phyloP scores from a whole-genome alignment of 2,888 invertebrate species.

The Phyto melanocephala region DNA sequence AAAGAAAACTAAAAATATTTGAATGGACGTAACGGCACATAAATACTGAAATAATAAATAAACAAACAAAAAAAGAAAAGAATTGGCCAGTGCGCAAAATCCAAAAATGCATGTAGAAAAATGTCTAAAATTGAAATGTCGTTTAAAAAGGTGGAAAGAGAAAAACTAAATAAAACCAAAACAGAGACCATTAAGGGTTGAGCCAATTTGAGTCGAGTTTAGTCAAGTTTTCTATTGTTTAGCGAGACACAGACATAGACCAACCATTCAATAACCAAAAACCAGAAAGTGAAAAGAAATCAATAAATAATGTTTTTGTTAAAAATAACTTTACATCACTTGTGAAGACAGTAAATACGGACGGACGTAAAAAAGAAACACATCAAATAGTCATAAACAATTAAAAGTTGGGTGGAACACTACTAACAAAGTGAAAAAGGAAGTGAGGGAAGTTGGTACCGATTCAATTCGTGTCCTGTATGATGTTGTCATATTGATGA shows the following conservation, averaged over 20 bases:
- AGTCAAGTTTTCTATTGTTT: constrained; percentile 38
- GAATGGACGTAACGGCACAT: not conserved
- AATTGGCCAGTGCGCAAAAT: constrained; percentile 48
- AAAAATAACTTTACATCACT: constrained; percentile 63
- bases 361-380: constrained; percentile 23
- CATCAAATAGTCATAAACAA: constrained; percentile 24
- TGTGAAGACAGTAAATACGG: constrained; percentile 22
- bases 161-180: not conserved
- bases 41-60: too few species aligned
- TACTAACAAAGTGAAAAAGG: too few species aligned
- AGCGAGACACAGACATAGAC: constrained; percentile 26
- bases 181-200: constrained; percentile 53
- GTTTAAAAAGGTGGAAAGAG: not conserved
- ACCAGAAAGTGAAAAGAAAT: constrained; percentile 43
- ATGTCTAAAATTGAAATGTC: constrained; percentile 39
- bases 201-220: constrained; percentile 39
- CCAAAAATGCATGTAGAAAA: constrained; percentile 13
- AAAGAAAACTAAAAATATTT: constrained; percentile 14
- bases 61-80: not conserved
- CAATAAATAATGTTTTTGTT: constrained; percentile 63
- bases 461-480: not conserved
- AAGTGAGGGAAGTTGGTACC: not conserved
- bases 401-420: not conserved
- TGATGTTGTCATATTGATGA: constrained; percentile 17
- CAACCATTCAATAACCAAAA: constrained; percentile 24